A percentile compares a stretch with the other conserved stretches of the same genome.
Evolutionary conservation across 2,888 invertebrate genomes (phyloP).

Genomic region (Seira musarum): DNA sequence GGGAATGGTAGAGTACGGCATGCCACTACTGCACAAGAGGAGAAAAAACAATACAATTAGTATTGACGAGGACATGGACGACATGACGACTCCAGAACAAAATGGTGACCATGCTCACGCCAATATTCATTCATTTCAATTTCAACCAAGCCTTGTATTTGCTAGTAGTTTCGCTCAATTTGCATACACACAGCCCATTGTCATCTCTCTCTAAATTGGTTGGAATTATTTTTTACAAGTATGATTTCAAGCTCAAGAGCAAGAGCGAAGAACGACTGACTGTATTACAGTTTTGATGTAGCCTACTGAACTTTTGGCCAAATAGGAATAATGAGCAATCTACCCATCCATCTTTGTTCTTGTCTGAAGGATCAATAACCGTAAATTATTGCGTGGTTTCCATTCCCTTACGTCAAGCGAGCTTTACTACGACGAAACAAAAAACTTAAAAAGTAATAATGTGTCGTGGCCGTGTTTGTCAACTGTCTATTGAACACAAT

Average conservation of each 20-base stretch:
- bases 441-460: too few species aligned
- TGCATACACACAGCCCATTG: not conserved
- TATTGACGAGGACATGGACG: slow-evolving; percentile 48
- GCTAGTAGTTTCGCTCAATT: not conserved
- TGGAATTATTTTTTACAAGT: slow-evolving; percentile 1
- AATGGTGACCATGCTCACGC: not conserved
- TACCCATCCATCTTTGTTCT: not conserved
- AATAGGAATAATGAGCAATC: slow-evolving; percentile 5
- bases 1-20: not conserved
- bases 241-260: not conserved
- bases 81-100: slow-evolving; percentile 7
- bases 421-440: too few species aligned
- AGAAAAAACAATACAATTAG: slow-evolving; percentile 17
- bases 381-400: slow-evolving; percentile 7
- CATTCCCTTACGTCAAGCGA: not conserved
- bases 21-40: not conserved
- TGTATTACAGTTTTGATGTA: not conserved
- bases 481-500: too few species aligned
- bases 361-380: slow-evolving; percentile 6
- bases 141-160: not conserved
- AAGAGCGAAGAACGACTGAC: not conserved
- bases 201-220: slow-evolving; percentile 8
- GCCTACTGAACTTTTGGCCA: not conserved
- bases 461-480: too few species aligned
- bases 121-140: not conserved